Percentiles rank a stretch among this genome's conserved stretches.
phyloP scores from a whole-genome alignment of 2,113 vertebrate genomes.

The Brachionichthys hirsutus region DNA sequence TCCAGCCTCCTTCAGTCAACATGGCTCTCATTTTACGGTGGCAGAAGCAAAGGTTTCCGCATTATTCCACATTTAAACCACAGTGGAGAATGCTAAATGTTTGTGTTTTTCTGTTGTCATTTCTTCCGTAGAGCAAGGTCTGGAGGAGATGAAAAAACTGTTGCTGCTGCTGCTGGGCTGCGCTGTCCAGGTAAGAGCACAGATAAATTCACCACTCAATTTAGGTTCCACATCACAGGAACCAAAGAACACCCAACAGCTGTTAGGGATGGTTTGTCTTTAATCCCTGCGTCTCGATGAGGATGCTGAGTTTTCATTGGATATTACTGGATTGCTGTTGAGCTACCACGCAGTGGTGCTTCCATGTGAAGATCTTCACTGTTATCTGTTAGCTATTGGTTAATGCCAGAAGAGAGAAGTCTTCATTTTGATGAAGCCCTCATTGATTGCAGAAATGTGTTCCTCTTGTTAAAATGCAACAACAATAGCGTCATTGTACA shows the following conservation, averaged over 20 bases:
- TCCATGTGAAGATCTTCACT: not conserved
- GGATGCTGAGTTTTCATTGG: too few species aligned
- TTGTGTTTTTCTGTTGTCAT: not conserved
- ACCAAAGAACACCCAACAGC: too few species aligned
- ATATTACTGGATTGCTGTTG: too few species aligned
- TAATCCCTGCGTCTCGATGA: too few species aligned
- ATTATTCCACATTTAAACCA: too few species aligned
- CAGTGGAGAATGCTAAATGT: not conserved
- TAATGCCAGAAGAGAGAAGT: not conserved
- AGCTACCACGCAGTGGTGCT: not conserved
- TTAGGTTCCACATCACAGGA: not conserved
- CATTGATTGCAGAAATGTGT: slow-evolving; percentile 1
- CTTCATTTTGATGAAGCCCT: not conserved
- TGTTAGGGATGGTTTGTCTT: too few species aligned
- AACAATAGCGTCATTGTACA: not conserved
- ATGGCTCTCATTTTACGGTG: too few species aligned
- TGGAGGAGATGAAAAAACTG: slow-evolving; percentile 93
- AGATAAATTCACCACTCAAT: not conserved
- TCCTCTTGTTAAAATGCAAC: slow-evolving; percentile 6
- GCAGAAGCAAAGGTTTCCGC: too few species aligned
- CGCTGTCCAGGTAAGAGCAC: slow-evolving; percentile 91
- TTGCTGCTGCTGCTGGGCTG: slow-evolving; percentile 93
- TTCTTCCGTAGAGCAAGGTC: slow-evolving; percentile 85
- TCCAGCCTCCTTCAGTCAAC: too few species aligned
- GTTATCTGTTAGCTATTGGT: not conserved